Conservation (phyloP, 1,140 invertebrate species). For the Lasioglossum albipes region DNA sequence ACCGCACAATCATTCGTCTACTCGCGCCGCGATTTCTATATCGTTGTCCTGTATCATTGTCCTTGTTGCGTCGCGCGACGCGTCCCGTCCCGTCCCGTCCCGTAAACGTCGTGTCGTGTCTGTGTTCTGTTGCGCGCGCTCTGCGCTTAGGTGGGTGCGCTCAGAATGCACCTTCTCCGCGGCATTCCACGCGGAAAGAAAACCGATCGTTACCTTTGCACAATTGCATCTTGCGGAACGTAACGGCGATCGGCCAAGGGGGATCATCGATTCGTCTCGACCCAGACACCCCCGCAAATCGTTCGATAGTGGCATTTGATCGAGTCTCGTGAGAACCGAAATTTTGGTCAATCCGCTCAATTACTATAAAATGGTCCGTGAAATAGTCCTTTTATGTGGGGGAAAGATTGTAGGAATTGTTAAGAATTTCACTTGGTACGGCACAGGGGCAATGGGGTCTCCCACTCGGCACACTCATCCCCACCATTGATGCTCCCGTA, state of each 20-base stretch:
- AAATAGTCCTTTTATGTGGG: too few species aligned
- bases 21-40: constrained; percentile 40
- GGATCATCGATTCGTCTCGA: constrained; percentile 68
- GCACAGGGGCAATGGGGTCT: too few species aligned
- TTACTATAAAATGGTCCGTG: too few species aligned
- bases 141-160: constrained; percentile 65
- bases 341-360: background rate
- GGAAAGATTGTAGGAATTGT: too few species aligned
- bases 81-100: background rate
- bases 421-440: too few species aligned
- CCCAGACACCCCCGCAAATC: constrained; percentile 54
- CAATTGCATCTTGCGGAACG: constrained; percentile 70
- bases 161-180: constrained; percentile 72
- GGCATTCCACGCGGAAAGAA: constrained; percentile 71
- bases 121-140: constrained; percentile 10
- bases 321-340: background rate
- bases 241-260: constrained; percentile 64
- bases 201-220: constrained; percentile 74
- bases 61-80: constrained; percentile 46
- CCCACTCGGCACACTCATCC: too few species aligned
- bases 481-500: too few species aligned
- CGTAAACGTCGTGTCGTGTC: background rate
- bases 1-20: constrained; percentile 52
- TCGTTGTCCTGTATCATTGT: constrained; percentile 41
- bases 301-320: background rate